These are phyloP conservation scores for Periplaneta americana DNA, from an alignment of 1,140 invertebrate genomes.

Conservation along the genomic window DNA sequence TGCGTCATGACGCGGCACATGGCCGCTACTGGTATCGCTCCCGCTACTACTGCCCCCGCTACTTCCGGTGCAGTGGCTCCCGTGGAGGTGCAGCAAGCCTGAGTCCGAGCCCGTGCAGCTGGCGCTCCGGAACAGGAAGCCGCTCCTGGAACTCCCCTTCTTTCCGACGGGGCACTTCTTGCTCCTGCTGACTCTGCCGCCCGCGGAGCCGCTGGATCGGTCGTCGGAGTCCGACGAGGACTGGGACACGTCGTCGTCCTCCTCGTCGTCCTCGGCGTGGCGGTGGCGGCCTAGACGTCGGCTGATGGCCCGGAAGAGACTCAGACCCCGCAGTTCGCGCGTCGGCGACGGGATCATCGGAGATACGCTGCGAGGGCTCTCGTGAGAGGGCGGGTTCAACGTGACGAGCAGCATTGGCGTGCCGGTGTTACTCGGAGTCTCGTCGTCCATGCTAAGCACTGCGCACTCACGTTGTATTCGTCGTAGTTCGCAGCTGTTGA, in stretches of 20 bases:
- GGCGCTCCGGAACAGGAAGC: background rate
- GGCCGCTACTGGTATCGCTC: background rate
- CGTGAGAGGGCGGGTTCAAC: conserved; percentile 11
- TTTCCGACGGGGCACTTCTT: background rate
- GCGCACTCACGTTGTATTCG: too few species aligned
- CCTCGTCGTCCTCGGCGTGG: background rate
- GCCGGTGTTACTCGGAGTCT: background rate
- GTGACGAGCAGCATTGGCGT: conserved; percentile 27
- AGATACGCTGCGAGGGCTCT: conserved; percentile 26
- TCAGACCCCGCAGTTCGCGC: conserved; percentile 44
- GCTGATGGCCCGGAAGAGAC: conserved; percentile 53
- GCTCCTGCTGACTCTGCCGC: background rate
- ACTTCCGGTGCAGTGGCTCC: background rate
- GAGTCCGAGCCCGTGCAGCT: background rate
- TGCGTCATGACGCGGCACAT: background rate
- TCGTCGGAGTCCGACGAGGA: background rate
- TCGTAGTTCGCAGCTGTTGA: too few species aligned
- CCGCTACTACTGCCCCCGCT: background rate
- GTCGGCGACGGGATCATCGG: conserved; percentile 40
- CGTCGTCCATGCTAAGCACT: background rate
- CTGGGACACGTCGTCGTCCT: background rate
- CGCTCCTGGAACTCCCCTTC: background rate
- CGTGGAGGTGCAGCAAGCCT: background rate
- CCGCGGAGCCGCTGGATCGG: background rate
- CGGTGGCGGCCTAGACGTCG: conserved; percentile 45